Percentiles rank a stretch among this genome's conserved stretches.
phyloP scores from a whole-genome alignment of 2,888 invertebrate genomes.

The Strigamia crassipes region DNA sequence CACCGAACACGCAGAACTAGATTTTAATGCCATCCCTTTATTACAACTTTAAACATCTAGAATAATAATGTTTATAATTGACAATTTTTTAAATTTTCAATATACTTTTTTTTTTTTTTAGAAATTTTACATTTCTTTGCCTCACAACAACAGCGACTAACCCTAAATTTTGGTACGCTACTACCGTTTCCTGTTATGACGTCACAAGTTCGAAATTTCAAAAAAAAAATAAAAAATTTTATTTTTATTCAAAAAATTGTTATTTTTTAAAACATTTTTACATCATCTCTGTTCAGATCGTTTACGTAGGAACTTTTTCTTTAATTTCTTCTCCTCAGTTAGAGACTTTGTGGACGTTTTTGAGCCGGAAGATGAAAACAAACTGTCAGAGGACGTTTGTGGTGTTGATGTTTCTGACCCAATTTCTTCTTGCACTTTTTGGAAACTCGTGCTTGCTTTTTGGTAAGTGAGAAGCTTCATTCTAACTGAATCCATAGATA shows the following conservation, averaged over 20 bases:
- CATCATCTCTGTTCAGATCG: background rate
- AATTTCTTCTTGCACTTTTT: background rate
- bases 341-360: background rate
- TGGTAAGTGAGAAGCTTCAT: background rate
- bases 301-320: background rate
- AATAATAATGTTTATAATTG: too few relatives aligned
- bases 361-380: background rate
- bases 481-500: background rate
- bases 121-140: too few relatives aligned
- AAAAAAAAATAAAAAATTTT: too few relatives aligned
- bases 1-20: background rate
- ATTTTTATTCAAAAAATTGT: too few relatives aligned
- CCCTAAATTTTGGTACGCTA: too few relatives aligned
- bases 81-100: too few relatives aligned
- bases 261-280: too few relatives aligned
- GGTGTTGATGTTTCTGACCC: background rate
- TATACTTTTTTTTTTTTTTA: too few relatives aligned
- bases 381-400: background rate
- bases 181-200: too few relatives aligned
- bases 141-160: too few relatives aligned
- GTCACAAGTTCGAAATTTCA: too few relatives aligned
- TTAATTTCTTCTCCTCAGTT: background rate
- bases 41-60: too few relatives aligned
- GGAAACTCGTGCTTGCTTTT: background rate
- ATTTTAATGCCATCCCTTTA: background rate